Base-by-base conservation (phyloP, 2,113 vertebrate species). In the Myotis yumanensis region DNA sequence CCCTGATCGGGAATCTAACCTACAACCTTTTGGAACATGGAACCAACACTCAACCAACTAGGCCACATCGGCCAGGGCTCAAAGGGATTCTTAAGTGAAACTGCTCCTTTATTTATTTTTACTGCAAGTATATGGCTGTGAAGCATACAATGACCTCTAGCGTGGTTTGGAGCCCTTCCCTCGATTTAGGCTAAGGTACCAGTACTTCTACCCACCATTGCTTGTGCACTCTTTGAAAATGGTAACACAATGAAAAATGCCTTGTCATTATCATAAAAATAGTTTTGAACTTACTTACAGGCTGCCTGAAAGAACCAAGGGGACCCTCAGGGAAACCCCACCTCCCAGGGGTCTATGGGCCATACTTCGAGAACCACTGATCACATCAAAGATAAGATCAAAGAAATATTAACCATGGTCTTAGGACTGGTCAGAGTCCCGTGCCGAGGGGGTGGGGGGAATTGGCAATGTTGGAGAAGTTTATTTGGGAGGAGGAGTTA, bases 391-490 rank as follows among this genome's bases (percentile, higher is more conserved):
- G 68, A 71, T 1, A 54, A 43, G 22, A 92, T 8, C 35, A 89
- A 64, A 35, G 99, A 99, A 91, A 99, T 98, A 80, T 98, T 99
- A 1, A 98, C 98, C 99, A 99, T 99, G 91, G 99, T 98, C 91
- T 99, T 99, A 0, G 99, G 99, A 82, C 99, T 99, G 86, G 98
- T 98, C 96, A 99, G 97, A 43, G 98, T 97, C 89, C 98, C 85
- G 80, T 99, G 99, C 16, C 98, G 98, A 18, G 59, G 11, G 25
- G 62, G 62, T 64, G 12, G 11, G 12, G 11, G 11, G 62, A 30
- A 64, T 12, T 28, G 62, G 52, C 77, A 80, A 48, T 2, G 0
- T 0, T 93, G 46, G n/a, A 71, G 30, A 62, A 43, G 43, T 23
- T 59, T 82, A 77, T 77, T 64, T 43, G 43, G 37, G 51, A 71